Percentiles rank a stretch among this genome's conserved stretches.
Conservation (phyloP, 35 echinoderm and acorn worm species). For the Holothuria glaberrima region DNA sequence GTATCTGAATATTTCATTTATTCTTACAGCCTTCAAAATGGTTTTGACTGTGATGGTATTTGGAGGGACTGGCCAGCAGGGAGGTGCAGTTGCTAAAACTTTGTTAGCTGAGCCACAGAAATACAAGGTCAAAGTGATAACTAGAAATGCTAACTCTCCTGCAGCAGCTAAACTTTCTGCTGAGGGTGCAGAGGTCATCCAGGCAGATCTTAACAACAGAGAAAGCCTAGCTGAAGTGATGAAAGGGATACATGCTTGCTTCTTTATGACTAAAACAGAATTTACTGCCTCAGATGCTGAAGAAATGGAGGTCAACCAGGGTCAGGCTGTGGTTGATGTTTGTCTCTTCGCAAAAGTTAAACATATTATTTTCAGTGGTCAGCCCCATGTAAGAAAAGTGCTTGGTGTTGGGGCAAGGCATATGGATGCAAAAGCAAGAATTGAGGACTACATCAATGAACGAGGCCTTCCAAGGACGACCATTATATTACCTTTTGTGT, state of each 20-base stretch:
- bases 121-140: constrained; percentile 73
- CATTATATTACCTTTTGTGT: constrained; percentile 79
- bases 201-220: constrained; percentile 72
- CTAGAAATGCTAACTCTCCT: constrained; percentile 53
- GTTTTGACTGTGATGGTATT: constrained; percentile 69
- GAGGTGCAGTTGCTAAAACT: constrained; percentile 61
- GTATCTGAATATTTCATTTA: not conserved
- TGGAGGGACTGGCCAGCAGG: constrained; percentile 75
- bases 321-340: constrained; percentile 80
- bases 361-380: constrained; percentile 78
- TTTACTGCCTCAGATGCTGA: constrained; percentile 62
- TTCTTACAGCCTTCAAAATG: constrained; percentile 1
- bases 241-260: constrained; percentile 79
- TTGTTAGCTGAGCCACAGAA: constrained; percentile 60
- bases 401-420: constrained; percentile 72
- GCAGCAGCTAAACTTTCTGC: constrained; percentile 34
- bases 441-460: constrained; percentile 91
- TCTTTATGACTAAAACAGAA: constrained; percentile 69
- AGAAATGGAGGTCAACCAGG: constrained; percentile 75
- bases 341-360: constrained; percentile 71
- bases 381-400: constrained; percentile 64
- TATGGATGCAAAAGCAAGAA: constrained; percentile 81
- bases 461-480: constrained; percentile 77
- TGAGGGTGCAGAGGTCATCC: constrained; percentile 57
- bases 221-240: constrained; percentile 66